phyloP scores from a whole-genome alignment of 2,113 vertebrate genomes.

The Beaufortia kweichowensis region DNA sequence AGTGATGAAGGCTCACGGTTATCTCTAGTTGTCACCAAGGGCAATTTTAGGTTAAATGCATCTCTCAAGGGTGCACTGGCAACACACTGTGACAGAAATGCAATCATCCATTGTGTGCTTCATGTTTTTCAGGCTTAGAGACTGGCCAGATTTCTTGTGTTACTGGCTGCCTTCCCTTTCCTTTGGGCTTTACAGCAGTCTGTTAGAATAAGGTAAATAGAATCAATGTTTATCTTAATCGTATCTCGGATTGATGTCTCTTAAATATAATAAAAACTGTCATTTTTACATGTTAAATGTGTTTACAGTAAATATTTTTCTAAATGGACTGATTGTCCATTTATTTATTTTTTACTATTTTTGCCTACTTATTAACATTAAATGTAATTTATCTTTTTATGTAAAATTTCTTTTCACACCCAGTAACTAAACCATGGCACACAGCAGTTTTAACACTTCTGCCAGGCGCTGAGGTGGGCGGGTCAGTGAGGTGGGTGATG shows the following conservation, averaged over 20 bases:
- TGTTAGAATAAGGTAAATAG: conserved; percentile 12
- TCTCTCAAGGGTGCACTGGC: conserved; percentile 49
- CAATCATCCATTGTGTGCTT: conserved; percentile 52
- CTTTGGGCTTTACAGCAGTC: conserved; percentile 30
- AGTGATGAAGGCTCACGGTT: conserved; percentile 37
- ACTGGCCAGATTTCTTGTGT: conserved; percentile 34
- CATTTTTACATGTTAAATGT: too few relatives aligned
- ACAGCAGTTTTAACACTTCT: conserved; percentile 10
- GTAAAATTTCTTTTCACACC: too few relatives aligned
- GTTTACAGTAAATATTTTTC: too few relatives aligned
- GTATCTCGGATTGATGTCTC: background rate
- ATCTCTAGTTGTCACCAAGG: conserved; percentile 51
- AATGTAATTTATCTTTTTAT: too few relatives aligned
- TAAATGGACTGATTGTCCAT: too few relatives aligned
- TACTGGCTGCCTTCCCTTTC: conserved; percentile 35
- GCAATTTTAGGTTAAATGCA: conserved; percentile 55
- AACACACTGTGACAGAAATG: conserved; percentile 47
- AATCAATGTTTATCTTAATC: background rate
- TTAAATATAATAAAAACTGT: conserved; percentile 1
- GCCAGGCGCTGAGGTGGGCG: conserved; percentile 37
- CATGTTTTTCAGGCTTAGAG: conserved; percentile 44
- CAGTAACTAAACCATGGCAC: background rate
- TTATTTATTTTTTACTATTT: too few relatives aligned
- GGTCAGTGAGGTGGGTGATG: conserved; percentile 42
- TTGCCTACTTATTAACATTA: too few relatives aligned